phyloP scores from a whole-genome alignment of 2,888 invertebrate species.

The Cotesia congregata region DNA sequence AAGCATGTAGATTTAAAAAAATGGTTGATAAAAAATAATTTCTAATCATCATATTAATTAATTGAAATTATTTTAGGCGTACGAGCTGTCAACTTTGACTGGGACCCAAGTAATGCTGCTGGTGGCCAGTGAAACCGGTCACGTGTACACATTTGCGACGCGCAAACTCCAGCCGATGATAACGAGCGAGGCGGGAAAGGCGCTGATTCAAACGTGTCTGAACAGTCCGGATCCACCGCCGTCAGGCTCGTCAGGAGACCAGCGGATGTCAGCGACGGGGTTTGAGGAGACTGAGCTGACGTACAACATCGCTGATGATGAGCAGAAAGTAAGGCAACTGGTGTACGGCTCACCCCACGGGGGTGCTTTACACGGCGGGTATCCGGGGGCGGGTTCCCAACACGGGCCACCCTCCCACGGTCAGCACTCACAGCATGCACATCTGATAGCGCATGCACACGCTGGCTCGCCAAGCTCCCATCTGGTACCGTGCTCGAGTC shows the following conservation, averaged over 20 bases:
- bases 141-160: slow-evolving; percentile 99
- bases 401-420: slow-evolving; percentile 74
- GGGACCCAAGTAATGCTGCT: slow-evolving; percentile 99
- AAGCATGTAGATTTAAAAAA: too few species aligned
- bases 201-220: slow-evolving; percentile 97
- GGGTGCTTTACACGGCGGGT: slow-evolving; percentile 71
- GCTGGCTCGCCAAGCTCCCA: slow-evolving; percentile 71
- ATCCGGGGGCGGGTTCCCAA: slow-evolving; percentile 62
- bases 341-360: slow-evolving; percentile 83
- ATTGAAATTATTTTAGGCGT: slow-evolving; percentile 81
- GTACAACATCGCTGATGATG: slow-evolving; percentile 95
- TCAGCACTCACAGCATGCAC: slow-evolving; percentile 76
- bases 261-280: slow-evolving; percentile 97
- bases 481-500: slow-evolving; percentile 76
- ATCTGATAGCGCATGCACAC: slow-evolving; percentile 77
- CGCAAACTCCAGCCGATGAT: slow-evolving; percentile 99
- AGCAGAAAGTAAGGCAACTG: slow-evolving; percentile 97
- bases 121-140: slow-evolving; percentile 98
- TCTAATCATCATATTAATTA: too few species aligned
- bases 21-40: too few species aligned
- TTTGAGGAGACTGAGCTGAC: slow-evolving; percentile 99
- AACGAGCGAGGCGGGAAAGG: slow-evolving; percentile 96
- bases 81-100: slow-evolving; percentile 98
- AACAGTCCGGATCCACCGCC: slow-evolving; percentile 95
- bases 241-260: slow-evolving; percentile 80